These are phyloP conservation scores for Mycetomoellerius zeteki DNA, from an alignment of 1,140 invertebrate species.

Conservation along the genomic window DNA sequence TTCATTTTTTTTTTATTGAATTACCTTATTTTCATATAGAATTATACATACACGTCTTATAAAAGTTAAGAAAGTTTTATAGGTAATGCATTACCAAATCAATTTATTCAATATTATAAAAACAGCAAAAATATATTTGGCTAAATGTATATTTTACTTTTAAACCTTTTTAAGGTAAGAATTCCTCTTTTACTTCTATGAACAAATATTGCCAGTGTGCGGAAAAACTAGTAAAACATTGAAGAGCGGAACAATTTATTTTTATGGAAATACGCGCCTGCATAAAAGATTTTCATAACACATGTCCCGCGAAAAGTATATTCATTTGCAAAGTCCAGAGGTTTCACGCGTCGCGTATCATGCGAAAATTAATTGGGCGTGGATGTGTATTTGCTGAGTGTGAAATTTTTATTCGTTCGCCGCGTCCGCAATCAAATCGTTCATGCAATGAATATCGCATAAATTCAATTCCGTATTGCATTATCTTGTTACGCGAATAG, in stretches of 20 bases:
- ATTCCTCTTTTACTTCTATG: constrained; percentile 30
- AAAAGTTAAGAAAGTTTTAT: not conserved
- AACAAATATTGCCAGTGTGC: constrained; percentile 16
- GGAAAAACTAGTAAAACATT: constrained; percentile 45
- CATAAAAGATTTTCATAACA: constrained; percentile 60
- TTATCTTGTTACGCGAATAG: constrained; percentile 56
- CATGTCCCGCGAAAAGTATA: constrained; percentile 31
- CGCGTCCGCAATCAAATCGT: constrained; percentile 49
- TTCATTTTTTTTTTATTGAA: not conserved
- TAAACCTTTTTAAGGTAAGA: constrained; percentile 21
- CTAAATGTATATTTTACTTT: not conserved
- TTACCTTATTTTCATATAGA: not conserved
- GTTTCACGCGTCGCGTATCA: constrained; percentile 49
- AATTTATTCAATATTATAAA: not conserved
- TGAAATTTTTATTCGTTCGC: constrained; percentile 54
- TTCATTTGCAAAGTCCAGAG: constrained; percentile 45
- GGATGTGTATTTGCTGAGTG: constrained; percentile 41
- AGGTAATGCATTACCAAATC: constrained; percentile 22
- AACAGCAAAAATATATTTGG: not conserved
- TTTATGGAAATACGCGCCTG: constrained; percentile 56
- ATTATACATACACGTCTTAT: not conserved
- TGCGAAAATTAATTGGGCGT: constrained; percentile 56
- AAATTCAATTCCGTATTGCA: constrained; percentile 55
- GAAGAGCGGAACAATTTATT: constrained; percentile 54
- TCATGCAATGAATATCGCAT: constrained; percentile 55